Conservation (phyloP, 2,113 vertebrate genomes). For the Ictalurus punctatus region DNA sequence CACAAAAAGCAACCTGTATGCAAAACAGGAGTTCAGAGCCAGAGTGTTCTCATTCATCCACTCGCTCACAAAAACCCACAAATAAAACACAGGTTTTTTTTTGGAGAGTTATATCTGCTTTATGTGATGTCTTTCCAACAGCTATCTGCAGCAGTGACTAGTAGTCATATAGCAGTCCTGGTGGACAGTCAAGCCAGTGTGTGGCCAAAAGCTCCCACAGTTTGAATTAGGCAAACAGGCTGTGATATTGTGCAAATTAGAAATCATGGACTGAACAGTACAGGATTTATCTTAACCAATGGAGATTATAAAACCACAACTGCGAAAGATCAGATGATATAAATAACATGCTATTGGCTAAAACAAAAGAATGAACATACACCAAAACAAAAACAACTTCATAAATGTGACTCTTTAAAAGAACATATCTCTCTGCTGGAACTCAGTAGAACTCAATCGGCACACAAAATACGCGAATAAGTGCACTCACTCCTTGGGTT, state of each 20-base stretch:
- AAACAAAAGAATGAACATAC: neutral
- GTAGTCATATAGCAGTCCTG: neutral
- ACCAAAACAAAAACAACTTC: slow-evolving; percentile 9
- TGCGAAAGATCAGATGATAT: neutral
- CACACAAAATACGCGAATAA: slow-evolving; percentile 59
- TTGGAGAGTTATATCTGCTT: slow-evolving; percentile 53
- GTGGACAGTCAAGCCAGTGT: neutral
- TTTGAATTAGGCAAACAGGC: neutral
- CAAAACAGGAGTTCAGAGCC: slow-evolving; percentile 56
- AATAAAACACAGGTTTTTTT: slow-evolving; percentile 59
- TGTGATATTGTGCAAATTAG: neutral
- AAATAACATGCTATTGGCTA: neutral
- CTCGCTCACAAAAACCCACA: slow-evolving; percentile 7
- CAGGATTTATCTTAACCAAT: neutral
- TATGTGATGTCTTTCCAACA: slow-evolving; percentile 40
- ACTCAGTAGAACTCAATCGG: slow-evolving; percentile 42
- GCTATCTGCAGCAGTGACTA: slow-evolving; percentile 10
- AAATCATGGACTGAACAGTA: neutral
- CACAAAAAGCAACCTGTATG: slow-evolving; percentile 57
- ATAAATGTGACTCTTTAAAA: slow-evolving; percentile 17
- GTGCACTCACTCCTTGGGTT: slow-evolving; percentile 67
- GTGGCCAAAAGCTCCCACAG: neutral
- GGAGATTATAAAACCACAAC: neutral
- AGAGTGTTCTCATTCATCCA: neutral
- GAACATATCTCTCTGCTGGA: slow-evolving; percentile 45